Conservation (phyloP, 2,797 vertebrate genomes). For the Limnodromus scolopaceus region DNA sequence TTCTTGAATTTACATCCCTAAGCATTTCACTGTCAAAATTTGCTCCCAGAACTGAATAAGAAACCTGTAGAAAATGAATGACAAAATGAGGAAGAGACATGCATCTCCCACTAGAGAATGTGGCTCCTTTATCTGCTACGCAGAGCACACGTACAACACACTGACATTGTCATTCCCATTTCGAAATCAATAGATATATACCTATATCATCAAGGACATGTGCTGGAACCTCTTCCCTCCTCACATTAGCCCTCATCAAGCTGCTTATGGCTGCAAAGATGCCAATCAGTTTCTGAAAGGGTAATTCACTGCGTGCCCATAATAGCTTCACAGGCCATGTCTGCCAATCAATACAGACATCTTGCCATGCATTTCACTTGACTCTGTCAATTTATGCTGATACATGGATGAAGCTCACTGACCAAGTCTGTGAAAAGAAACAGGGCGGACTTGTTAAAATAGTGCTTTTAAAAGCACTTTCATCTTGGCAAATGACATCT, state of each 20-base stretch:
- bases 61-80: neutral
- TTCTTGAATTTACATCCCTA: neutral
- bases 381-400: constrained; percentile 30
- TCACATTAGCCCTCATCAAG: constrained; percentile 67
- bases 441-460: neutral
- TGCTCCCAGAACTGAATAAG: neutral
- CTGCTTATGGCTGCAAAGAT: constrained; percentile 65
- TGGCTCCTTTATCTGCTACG: neutral
- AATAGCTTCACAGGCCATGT: neutral
- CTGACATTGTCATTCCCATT: constrained; percentile 13
- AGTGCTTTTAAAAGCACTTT: neutral
- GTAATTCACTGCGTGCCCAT: constrained; percentile 18
- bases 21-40: neutral
- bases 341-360: constrained; percentile 54
- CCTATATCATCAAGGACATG: constrained; percentile 31
- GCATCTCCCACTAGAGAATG: neutral
- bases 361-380: neutral
- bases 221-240: constrained; percentile 34
- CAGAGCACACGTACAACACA: neutral
- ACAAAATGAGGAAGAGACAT: neutral
- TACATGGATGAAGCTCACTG: neutral
- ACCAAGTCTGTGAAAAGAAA: neutral
- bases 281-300: constrained; percentile 57
- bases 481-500: neutral
- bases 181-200: constrained; percentile 33